Conservation (phyloP, 2,888 invertebrate species). For the Fabriciana adippe region DNA sequence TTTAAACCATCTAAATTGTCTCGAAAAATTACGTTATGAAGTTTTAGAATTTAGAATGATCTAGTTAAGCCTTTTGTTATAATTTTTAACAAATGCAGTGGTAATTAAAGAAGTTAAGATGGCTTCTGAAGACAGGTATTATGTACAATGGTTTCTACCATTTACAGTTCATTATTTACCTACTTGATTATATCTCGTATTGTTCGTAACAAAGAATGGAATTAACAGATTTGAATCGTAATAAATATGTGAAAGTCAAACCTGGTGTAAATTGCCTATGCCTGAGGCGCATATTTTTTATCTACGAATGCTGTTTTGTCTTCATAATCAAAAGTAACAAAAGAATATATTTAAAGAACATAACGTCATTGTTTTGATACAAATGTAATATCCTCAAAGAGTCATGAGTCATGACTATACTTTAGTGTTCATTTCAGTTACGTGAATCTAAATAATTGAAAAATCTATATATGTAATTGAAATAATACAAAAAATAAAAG, state of each 20-base stretch:
- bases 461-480: too few species aligned
- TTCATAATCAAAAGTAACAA: too few species aligned
- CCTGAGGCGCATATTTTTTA: too few species aligned
- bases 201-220: conserved; percentile 26
- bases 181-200: conserved; percentile 25
- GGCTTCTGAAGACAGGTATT: conserved; percentile 16
- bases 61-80: neutral
- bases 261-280: neutral
- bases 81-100: neutral
- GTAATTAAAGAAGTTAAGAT: conserved; percentile 21
- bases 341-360: too few species aligned
- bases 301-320: too few species aligned
- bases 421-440: too few species aligned
- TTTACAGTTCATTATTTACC: conserved; percentile 16
- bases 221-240: conserved; percentile 25
- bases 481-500: too few species aligned
- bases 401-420: too few species aligned
- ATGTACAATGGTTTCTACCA: conserved; percentile 28
- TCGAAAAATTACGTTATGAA: conserved; percentile 8
- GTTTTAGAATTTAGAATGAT: neutral
- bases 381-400: too few species aligned
- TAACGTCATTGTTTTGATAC: too few species aligned
- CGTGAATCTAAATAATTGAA: too few species aligned
- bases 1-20: conserved; percentile 9
- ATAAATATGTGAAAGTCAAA: conserved; percentile 27